Evolutionary conservation across 2,113 vertebrate species (phyloP).

Genomic region (Cyanoderma ruficeps): DNA sequence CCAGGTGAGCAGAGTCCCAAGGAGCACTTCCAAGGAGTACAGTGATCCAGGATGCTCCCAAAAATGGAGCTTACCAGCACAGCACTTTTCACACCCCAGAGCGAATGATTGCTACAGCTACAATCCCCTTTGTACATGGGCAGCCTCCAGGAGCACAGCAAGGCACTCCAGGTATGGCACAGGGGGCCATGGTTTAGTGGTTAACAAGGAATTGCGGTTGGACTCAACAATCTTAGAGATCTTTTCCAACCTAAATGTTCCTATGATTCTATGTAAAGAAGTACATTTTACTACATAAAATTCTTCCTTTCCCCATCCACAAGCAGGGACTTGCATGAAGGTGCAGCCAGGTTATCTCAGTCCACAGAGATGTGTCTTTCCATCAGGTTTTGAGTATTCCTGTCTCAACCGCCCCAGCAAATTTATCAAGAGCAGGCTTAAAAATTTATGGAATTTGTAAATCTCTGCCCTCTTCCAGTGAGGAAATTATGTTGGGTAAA

Average conservation of each 20-base stretch:
- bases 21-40: neutral
- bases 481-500: neutral
- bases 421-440: neutral
- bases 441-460: neutral
- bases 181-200: neutral
- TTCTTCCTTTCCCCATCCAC: neutral
- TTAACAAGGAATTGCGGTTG: neutral
- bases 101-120: neutral
- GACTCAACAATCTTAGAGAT: neutral
- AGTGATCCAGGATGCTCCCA: neutral
- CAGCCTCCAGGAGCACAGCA: slow-evolving; percentile 60
- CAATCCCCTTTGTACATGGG: slow-evolving; percentile 12
- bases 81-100: neutral
- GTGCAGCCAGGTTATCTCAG: neutral
- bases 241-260: neutral
- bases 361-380: neutral
- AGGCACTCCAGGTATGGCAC: rapidly evolving
- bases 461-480: neutral
- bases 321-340: neutral
- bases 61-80: slow-evolving; percentile 1
- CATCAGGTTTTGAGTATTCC: neutral
- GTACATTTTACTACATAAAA: neutral
- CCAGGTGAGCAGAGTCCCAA: slow-evolving; percentile 44
- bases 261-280: neutral
- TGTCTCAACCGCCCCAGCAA: neutral